Evolutionary conservation across 2,113 vertebrate species (phyloP).

Genomic region (Anthoscopus minutus): DNA sequence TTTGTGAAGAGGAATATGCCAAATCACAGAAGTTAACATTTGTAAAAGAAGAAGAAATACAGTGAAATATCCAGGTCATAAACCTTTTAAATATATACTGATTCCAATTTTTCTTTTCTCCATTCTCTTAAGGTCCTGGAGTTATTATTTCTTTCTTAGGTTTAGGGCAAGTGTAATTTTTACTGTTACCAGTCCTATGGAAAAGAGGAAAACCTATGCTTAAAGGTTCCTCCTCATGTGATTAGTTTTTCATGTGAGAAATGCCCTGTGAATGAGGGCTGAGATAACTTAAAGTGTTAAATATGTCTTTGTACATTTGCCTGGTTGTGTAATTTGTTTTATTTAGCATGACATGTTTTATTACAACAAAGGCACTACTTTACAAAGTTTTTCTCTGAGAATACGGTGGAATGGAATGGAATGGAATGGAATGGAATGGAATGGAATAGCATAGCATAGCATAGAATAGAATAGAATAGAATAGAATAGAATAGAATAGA

Average conservation of each 20-base stretch:
- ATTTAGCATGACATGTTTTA: neutral
- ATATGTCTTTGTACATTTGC: neutral
- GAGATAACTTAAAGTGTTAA: neutral
- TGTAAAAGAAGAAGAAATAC: neutral
- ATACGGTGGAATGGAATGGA: neutral
- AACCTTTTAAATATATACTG: neutral
- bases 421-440: neutral
- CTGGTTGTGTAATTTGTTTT: neutral
- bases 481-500: neutral
- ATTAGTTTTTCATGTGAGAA: neutral
- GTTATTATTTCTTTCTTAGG: neutral
- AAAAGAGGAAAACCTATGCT: neutral
- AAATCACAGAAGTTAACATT: neutral
- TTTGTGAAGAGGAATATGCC: neutral
- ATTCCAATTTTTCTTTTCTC: neutral
- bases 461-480: neutral
- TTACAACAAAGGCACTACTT: neutral
- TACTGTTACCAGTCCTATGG: neutral
- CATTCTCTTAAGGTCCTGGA: neutral
- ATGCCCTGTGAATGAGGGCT: neutral
- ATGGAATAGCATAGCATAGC: neutral
- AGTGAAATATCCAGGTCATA: neutral
- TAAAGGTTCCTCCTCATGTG: neutral
- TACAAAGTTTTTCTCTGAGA: neutral
- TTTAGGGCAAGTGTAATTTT: neutral